Conservation (phyloP, 2,113 vertebrate genomes). For the Bombycilla garrulus region DNA sequence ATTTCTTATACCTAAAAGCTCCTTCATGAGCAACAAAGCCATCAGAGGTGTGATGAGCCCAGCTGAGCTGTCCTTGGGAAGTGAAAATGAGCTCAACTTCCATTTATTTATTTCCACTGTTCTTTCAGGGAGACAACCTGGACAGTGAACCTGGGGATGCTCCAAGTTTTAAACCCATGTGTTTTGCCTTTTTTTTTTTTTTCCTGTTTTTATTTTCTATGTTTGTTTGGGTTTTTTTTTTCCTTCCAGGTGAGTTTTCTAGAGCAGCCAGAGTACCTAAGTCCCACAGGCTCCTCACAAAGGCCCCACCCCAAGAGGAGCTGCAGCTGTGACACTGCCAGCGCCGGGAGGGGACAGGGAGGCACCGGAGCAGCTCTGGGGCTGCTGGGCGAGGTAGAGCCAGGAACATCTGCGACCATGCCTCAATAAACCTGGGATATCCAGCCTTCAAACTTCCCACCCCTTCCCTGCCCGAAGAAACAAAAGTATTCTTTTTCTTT, state of each 20-base stretch:
- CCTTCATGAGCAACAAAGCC: slow-evolving; percentile 50
- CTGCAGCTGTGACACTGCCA: neutral
- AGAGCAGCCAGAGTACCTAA: neutral
- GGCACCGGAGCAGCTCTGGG: slow-evolving; percentile 42
- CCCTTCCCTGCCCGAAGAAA: neutral
- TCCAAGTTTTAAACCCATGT: neutral
- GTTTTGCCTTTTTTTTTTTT: neutral
- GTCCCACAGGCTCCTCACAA: neutral
- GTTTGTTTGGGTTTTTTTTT: neutral
- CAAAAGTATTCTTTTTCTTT: neutral
- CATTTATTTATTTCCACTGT: neutral
- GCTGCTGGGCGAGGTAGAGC: slow-evolving; percentile 67
- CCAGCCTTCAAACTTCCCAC: neutral
- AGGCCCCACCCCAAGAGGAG: neutral
- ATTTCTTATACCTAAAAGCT: slow-evolving; percentile 39
- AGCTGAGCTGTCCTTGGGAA: neutral
- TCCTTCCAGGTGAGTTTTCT: neutral
- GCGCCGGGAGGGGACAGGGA: rapidly evolving
- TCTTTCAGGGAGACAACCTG: neutral
- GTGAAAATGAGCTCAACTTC: neutral
- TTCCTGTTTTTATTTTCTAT: too few relatives aligned
- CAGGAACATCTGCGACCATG: neutral
- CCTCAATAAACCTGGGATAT: neutral
- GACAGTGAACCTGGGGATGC: neutral
- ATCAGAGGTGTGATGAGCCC: neutral